phyloP scores from a whole-genome alignment of 2,888 invertebrate species.

The Lithosia quadra region DNA sequence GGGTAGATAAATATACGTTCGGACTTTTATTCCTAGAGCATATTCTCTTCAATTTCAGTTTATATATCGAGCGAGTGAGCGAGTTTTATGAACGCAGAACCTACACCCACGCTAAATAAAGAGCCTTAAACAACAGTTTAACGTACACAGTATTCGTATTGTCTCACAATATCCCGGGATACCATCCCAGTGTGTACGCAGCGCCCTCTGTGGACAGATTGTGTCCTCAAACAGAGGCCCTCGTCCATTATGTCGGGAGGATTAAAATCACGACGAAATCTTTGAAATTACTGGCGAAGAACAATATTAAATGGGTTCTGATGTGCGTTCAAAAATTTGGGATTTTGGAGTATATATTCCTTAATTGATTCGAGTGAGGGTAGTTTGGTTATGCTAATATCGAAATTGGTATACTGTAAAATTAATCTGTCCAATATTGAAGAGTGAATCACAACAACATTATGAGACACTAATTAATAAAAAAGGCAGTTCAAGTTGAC shows the following conservation, averaged over 20 bases:
- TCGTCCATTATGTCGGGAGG: conserved; percentile 27
- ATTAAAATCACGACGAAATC: conserved; percentile 34
- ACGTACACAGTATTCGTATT: conserved; percentile 21
- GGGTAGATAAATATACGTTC: background rate
- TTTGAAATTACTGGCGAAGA: conserved; percentile 20
- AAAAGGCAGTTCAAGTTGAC: too few relatives aligned
- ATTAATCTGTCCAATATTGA: too few relatives aligned
- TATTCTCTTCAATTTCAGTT: background rate
- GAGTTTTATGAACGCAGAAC: background rate
- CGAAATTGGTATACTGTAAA: too few relatives aligned
- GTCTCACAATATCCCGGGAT: conserved; percentile 18
- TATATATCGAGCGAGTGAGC: background rate
- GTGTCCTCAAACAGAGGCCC: conserved; percentile 26
- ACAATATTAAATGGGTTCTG: background rate
- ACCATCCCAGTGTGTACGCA: conserved; percentile 35
- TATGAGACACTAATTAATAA: too few relatives aligned
- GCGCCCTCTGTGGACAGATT: conserved; percentile 33
- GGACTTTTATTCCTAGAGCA: background rate
- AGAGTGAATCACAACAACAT: too few relatives aligned
- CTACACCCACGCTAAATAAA: conserved; percentile 12
- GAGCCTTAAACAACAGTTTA: conserved; percentile 12
- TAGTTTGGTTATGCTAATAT: background rate
- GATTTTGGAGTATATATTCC: background rate
- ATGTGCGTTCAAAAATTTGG: background rate
- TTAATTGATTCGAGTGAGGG: background rate